Evolutionary conservation across 2,797 vertebrate genomes (phyloP).

Genomic region (Enteromius treurensis): DNA sequence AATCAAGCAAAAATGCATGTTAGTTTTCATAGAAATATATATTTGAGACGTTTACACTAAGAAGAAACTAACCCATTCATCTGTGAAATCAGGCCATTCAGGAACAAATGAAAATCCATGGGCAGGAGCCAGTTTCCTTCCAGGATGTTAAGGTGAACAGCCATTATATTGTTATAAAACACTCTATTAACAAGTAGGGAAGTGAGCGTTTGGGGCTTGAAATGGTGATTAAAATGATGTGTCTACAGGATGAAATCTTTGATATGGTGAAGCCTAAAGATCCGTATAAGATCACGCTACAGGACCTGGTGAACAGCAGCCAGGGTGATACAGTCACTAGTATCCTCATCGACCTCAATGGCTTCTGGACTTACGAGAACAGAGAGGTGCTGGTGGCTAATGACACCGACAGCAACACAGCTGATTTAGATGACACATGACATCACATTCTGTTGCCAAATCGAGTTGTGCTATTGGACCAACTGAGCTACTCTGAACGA

Average conservation of each 20-base stretch:
- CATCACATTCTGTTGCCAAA: not conserved
- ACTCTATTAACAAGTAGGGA: not conserved
- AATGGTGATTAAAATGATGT: not conserved
- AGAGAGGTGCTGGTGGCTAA: slow-evolving; percentile 94
- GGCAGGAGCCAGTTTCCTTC: slow-evolving; percentile 95
- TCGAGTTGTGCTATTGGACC: not conserved
- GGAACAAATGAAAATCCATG: slow-evolving; percentile 97
- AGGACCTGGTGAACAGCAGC: slow-evolving; percentile 95
- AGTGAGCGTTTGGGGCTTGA: not conserved
- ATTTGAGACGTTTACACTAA: not conserved
- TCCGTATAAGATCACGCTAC: slow-evolving; percentile 93
- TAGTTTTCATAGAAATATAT: not conserved
- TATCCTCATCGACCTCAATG: slow-evolving; percentile 97
- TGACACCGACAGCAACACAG: slow-evolving; percentile 79
- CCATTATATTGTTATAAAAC: not conserved
- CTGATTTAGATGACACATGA: slow-evolving; percentile 88
- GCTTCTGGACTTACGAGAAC: slow-evolving; percentile 99
- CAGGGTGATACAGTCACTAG: slow-evolving; percentile 97
- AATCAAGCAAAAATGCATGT: not conserved
- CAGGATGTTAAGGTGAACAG: slow-evolving; percentile 93
- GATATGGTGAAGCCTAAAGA: slow-evolving; percentile 99
- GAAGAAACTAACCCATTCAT: not conserved
- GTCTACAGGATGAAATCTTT: slow-evolving; percentile 93
- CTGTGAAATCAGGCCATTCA: slow-evolving; percentile 87
- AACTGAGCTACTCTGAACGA: not conserved